A percentile compares a stretch with the other conserved stretches of the same genome.
phyloP scores from a whole-genome alignment of 2,797 vertebrate species.

The Semotilus atromaculatus region DNA sequence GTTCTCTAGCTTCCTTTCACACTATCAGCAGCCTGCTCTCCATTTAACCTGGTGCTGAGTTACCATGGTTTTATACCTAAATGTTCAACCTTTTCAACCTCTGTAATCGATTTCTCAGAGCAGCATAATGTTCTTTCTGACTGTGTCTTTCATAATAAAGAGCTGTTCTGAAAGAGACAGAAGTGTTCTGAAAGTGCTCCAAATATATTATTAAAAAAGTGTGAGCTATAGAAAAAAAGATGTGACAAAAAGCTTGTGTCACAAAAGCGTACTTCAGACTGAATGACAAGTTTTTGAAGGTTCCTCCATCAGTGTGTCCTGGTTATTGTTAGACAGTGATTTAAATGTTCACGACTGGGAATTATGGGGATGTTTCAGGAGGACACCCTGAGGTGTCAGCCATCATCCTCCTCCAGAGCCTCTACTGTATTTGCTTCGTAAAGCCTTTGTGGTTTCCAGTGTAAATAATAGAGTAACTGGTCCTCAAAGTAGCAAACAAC shows the following conservation, averaged over 20 bases:
- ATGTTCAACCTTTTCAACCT: constrained; percentile 8
- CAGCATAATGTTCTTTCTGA: constrained; percentile 1
- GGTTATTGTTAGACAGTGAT: constrained; percentile 37
- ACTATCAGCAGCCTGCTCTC: neutral
- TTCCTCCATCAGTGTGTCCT: neutral
- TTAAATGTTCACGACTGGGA: constrained; percentile 27
- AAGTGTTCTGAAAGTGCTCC: constrained; percentile 12
- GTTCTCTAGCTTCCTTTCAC: constrained; percentile 2
- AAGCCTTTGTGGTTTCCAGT: constrained; percentile 59
- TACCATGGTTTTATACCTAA: constrained; percentile 1
- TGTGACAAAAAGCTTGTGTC: neutral
- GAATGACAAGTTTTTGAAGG: constrained; percentile 6
- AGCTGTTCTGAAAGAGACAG: neutral
- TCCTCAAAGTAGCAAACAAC: constrained; percentile 77
- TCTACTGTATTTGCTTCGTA: constrained; percentile 10
- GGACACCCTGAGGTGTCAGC: constrained; percentile 63
- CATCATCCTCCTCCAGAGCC: constrained; percentile 37
- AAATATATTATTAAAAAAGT: constrained; percentile 10
- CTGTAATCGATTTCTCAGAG: constrained; percentile 32
- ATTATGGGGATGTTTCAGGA: constrained; percentile 13
- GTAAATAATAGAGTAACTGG: constrained; percentile 80
- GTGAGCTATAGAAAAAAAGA: neutral
- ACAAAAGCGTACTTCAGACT: neutral
- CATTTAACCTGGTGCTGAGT: constrained; percentile 16
- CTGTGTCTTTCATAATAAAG: neutral